Percentiles rank a stretch among this genome's conserved stretches.
These are phyloP conservation scores for Alviniconcha marisindica DNA, from an alignment of 1,140 invertebrate species.

Conservation along the genomic window DNA sequence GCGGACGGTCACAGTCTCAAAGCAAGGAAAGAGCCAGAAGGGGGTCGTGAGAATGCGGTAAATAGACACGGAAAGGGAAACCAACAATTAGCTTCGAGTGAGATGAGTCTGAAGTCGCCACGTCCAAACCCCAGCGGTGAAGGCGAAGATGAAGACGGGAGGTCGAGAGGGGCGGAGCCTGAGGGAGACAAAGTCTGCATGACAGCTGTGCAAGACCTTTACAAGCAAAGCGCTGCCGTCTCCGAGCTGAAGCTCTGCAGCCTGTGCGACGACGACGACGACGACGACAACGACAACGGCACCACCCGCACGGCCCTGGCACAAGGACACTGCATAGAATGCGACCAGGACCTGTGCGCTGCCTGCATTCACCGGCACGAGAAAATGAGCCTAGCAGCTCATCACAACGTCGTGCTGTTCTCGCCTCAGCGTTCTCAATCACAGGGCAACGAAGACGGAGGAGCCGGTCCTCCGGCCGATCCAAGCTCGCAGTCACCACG, in stretches of 20 bases:
- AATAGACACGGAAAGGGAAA: background rate
- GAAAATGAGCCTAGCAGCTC: conserved; percentile 28
- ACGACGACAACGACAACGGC: too few relatives aligned
- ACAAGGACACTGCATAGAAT: conserved; percentile 33
- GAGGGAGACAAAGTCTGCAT: background rate
- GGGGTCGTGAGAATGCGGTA: background rate
- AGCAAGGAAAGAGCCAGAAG: background rate
- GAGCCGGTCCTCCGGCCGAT: background rate
- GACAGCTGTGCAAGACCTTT: background rate
- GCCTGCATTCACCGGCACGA: conserved; percentile 34
- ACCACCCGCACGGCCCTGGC: too few relatives aligned
- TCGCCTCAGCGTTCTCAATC: too few relatives aligned
- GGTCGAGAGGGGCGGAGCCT: background rate
- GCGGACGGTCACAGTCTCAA: background rate
- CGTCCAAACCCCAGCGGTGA: background rate
- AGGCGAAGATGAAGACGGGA: background rate
- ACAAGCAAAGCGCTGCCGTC: background rate
- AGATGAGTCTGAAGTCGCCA: background rate
- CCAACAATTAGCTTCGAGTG: background rate
- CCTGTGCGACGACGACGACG: conserved; percentile 29
- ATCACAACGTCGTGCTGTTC: conserved; percentile 31
- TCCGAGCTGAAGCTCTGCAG: conserved; percentile 10
- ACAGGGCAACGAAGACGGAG: background rate
- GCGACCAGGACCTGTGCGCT: conserved; percentile 38
- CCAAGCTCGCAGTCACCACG: background rate